Evolutionary conservation across 2,113 vertebrate species (phyloP), one percentile per base, ranked within the genome.

Genomic region (Cinclus cinclus): DNA sequence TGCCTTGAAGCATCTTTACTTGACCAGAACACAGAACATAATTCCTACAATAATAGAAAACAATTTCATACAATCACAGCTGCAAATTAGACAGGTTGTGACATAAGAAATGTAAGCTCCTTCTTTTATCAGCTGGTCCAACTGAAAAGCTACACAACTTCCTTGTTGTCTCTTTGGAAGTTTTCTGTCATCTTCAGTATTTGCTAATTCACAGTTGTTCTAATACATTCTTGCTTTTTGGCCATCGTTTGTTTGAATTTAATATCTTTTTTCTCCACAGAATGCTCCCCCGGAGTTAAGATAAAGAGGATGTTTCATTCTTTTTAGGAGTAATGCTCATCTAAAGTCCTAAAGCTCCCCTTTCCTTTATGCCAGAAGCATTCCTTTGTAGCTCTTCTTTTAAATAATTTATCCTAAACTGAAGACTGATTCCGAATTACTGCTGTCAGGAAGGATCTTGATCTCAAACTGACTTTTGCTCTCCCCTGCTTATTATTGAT

Each of bases 301-400:
- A 13, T 74, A 50, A 89, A 70, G 42, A 91, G 59, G 30, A 18
- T 3, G 1, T 59, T 82, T 71, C 17, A 9, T 42, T 59, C 16
- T 63, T 82, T 78, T 63, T 39, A 56, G 44, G 16, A 64, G 11
- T 5, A 87, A 42, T 31, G 9, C 13, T 71, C 31, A 68, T 49
- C 28, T 52, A 49, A 64, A 84, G 5, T 16, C 16, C 21, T 6
- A 3, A 52, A 22, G 4, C 5, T 2, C 2, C 2, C 3, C 1
- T 31, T 78, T 70, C 22, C n/a, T 64, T 53, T 83, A 44, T 68
- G 15, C 13, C 30, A 55, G 30, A 69, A 78, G 27, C 9, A 17
- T 16, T 87, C 58, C 28, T 44, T 60, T 82, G 8, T 47, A 87
- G 31, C 28, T 95, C 25, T 83, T 73, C 59, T 81, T 11, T 62